phyloP scores from a whole-genome alignment of 2,113 vertebrate genomes.

The Hylia prasina region DNA sequence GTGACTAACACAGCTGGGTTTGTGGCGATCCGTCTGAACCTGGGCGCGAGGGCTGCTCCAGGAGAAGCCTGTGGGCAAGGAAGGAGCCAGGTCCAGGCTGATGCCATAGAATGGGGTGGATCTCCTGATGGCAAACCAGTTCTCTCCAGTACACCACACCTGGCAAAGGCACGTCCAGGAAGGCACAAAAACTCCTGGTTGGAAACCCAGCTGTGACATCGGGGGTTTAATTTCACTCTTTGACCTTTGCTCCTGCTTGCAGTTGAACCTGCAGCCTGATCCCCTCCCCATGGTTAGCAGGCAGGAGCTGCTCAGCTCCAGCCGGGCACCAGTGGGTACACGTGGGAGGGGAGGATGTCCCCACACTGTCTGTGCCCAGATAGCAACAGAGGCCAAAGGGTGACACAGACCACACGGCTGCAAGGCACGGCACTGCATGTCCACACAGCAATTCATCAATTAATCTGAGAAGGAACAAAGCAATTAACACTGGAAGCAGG shows the following conservation, averaged over 20 bases:
- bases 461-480: not conserved
- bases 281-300: not conserved
- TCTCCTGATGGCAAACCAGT: rapidly evolving
- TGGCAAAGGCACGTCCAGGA: rapidly evolving
- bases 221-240: not conserved
- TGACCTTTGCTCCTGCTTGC: not conserved
- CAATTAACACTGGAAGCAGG: not conserved
- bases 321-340: rapidly evolving
- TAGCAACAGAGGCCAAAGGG: not conserved
- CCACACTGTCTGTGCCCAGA: rapidly evolving
- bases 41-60: rapidly evolving
- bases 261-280: not conserved
- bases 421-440: not conserved
- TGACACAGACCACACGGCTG: not conserved
- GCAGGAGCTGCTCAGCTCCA: not conserved
- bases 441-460: not conserved
- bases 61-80: not conserved
- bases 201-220: not conserved
- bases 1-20: not conserved
- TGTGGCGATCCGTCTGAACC: rapidly evolving
- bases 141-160: not conserved
- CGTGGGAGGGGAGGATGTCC: not conserved
- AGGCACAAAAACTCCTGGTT: not conserved
- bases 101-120: not conserved
- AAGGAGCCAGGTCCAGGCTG: not conserved